phyloP scores from a whole-genome alignment of 2,888 invertebrate species.

The Campopleginae sp. region DNA sequence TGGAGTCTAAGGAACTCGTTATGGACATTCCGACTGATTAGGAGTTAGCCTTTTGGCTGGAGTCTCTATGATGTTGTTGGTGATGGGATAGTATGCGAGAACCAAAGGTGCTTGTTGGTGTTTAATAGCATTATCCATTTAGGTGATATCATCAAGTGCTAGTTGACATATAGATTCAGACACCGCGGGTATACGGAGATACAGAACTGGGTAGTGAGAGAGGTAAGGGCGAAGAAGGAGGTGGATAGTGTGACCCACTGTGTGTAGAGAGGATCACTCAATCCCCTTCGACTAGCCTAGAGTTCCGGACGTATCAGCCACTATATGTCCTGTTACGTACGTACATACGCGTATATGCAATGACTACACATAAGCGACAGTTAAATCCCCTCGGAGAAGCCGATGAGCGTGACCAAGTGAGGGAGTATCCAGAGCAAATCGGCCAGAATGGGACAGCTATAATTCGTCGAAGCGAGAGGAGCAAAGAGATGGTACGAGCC shows the following conservation, averaged over 20 bases:
- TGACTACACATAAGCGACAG: constrained; percentile 27
- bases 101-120: constrained; percentile 49
- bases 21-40: neutral
- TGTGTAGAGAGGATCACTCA: constrained; percentile 59
- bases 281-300: constrained; percentile 52
- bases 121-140: constrained; percentile 64
- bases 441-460: constrained; percentile 30
- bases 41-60: constrained; percentile 14
- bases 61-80: neutral
- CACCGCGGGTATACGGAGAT: neutral
- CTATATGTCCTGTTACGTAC: constrained; percentile 5
- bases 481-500: constrained; percentile 48
- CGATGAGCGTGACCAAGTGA: constrained; percentile 45
- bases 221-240: neutral
- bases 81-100: neutral
- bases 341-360: neutral
- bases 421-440: constrained; percentile 42
- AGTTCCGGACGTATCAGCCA: constrained; percentile 53
- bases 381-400: constrained; percentile 53
- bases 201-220: neutral
- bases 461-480: constrained; percentile 32
- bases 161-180: constrained; percentile 26
- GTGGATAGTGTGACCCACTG: constrained; percentile 51
- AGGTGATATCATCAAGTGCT: constrained; percentile 57
- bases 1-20: neutral